Base-by-base conservation (phyloP, 2,797 vertebrate species). In the Labroides dimidiatus region DNA sequence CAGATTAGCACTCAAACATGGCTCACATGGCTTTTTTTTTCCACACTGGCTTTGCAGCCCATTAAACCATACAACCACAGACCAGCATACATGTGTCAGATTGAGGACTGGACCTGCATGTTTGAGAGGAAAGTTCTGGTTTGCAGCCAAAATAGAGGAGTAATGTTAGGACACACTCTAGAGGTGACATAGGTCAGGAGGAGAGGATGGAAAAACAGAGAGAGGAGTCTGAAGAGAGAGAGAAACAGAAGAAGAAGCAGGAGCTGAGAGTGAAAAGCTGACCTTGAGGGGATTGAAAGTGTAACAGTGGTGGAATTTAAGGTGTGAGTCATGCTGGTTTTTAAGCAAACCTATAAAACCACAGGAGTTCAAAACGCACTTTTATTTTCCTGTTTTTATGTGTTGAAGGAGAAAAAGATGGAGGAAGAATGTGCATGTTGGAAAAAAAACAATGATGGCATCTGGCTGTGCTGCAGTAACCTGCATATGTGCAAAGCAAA, bases 301-400 rank as follows among this genome's bases (percentile, higher is more conserved):
- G 69, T 45, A 67, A 80, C 71, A 8, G 0, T n/a, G 60, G n/a
- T 56, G 67, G 84, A 86, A 87, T 80, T 87, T 75, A 82, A 89
- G 87, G 89, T 89, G 86, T 81, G 85, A 91, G 72, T 89, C 89
- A 87, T 63, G 84, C 87, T 88, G 85, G 70, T 87, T 85, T n/a
- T 85, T 77, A 80, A 84, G 68, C 55, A 73, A 81, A 75, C 81
- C 81, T 62, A 69, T 89, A 89, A 90, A 92, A 86, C 87, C 80
- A 70, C 86, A 73, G 77, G 85, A 81, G 81, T 62, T 75, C 50
- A 87, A 85, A 53, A 65, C 69, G 68, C 5, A 36, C 67, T 78
- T 63, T 55, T 69, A 77, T 75, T 89, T 82, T 82, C 75, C 78
- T 62, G 70, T 82, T 83, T 78, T 63, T 82, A 63, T 48, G 66